phyloP scores from a whole-genome alignment of 2,113 vertebrate genomes.

The Toxostoma redivivum region DNA sequence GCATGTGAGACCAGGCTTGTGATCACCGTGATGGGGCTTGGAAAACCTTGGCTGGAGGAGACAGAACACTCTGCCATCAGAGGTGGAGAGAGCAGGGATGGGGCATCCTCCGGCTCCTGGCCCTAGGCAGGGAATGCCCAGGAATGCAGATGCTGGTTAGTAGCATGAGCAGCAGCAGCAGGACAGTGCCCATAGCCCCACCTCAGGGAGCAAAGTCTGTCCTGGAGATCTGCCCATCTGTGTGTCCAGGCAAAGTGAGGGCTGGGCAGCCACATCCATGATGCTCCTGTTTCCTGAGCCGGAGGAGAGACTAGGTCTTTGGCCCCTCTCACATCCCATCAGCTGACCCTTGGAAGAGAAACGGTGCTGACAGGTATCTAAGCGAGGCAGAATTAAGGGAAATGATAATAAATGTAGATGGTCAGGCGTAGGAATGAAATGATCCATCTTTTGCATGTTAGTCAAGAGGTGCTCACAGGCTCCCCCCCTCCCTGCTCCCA shows the following conservation, averaged over 20 bases:
- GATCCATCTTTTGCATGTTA: constrained; percentile 95
- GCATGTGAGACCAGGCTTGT: not conserved
- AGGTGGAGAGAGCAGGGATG: not conserved
- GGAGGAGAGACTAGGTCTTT: not conserved
- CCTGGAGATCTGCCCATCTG: accelerated
- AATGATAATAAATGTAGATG: constrained; percentile 80
- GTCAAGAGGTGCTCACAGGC: constrained; percentile 70
- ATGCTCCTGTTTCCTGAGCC: accelerated
- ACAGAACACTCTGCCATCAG: not conserved
- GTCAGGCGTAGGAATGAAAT: constrained; percentile 83
- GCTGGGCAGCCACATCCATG: not conserved
- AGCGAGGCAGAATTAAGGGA: constrained; percentile 65
- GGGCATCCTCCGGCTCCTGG: accelerated
- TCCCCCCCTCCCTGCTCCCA: constrained; percentile 71
- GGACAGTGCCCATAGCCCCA: not conserved
- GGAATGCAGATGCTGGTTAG: accelerated
- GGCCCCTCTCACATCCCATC: constrained; percentile 34
- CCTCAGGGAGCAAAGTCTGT: not conserved
- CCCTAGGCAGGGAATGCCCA: not conserved
- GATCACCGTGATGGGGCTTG: accelerated
- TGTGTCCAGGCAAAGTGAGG: not conserved
- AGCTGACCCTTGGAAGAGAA: constrained; percentile 43
- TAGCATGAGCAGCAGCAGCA: not conserved
- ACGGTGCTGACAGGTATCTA: constrained; percentile 68
- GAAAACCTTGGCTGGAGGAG: not conserved